Percentiles rank a stretch among this genome's conserved stretches.
Conservation (phyloP, 2,888 invertebrate genomes). For the Drosophila ustulata region DNA sequence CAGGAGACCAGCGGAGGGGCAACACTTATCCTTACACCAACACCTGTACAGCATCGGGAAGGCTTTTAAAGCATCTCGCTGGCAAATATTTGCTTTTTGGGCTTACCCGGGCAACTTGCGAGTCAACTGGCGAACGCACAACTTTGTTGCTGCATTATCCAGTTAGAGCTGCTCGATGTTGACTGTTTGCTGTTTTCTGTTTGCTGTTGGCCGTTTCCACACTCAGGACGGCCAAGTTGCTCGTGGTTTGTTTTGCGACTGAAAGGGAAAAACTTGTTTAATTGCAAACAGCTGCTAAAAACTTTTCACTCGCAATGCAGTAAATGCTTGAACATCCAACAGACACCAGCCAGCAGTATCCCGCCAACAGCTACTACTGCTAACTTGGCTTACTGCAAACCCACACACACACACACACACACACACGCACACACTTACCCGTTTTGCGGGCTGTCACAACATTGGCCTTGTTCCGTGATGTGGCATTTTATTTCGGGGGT, state of each 20-base stretch:
- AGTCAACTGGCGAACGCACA: slow-evolving; percentile 26
- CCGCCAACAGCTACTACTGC: slow-evolving; percentile 20
- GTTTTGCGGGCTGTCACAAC: slow-evolving; percentile 33
- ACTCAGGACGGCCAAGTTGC: slow-evolving; percentile 1
- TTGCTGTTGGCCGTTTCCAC: slow-evolving; percentile 13
- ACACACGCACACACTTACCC: slow-evolving; percentile 4
- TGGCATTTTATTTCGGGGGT: slow-evolving; percentile 65
- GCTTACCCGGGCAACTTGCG: slow-evolving; percentile 26
- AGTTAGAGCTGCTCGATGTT: slow-evolving; percentile 28
- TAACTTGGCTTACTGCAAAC: slow-evolving; percentile 46
- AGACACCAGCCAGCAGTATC: slow-evolving; percentile 4
- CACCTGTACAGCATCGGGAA: slow-evolving; percentile 9
- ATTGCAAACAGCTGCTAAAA: slow-evolving; percentile 69
- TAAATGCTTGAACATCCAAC: slow-evolving; percentile 50
- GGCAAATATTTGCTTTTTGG: slow-evolving; percentile 49
- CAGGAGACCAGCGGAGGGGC: slow-evolving; percentile 1
- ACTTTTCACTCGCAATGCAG: slow-evolving; percentile 59
- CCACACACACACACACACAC: neutral
- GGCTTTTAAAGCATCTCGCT: slow-evolving; percentile 45
- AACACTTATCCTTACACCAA: slow-evolving; percentile 10
- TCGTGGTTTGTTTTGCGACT: slow-evolving; percentile 5
- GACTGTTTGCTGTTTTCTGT: slow-evolving; percentile 33
- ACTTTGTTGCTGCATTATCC: slow-evolving; percentile 43
- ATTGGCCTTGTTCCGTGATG: slow-evolving; percentile 59
- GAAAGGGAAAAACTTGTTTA: slow-evolving; percentile 64